Conservation (phyloP, 2,797 vertebrate genomes). For the Hylomyscus alleni region DNA sequence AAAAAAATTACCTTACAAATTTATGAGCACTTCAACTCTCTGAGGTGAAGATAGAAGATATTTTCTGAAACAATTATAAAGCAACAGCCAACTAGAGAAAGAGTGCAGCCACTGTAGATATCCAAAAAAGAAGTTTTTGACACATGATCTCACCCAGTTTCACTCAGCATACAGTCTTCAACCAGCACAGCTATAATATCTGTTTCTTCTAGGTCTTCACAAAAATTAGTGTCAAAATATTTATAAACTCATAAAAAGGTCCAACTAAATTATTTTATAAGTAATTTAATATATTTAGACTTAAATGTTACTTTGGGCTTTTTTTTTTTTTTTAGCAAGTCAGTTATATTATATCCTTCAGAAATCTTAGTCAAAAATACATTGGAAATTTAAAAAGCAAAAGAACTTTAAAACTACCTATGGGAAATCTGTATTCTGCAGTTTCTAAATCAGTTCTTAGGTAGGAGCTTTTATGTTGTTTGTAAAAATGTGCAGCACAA, state of each 20-base stretch:
- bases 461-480: background rate
- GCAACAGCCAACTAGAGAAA: constrained; percentile 1
- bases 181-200: background rate
- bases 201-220: background rate
- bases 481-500: background rate
- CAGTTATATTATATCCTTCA: background rate
- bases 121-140: constrained; percentile 16
- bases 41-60: background rate
- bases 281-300: constrained; percentile 18
- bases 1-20: background rate
- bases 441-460: background rate
- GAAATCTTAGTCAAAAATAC: constrained; percentile 14
- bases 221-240: background rate
- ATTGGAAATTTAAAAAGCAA: constrained; percentile 3
- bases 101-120: background rate
- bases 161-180: background rate
- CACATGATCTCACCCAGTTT: background rate
- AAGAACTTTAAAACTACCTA: background rate
- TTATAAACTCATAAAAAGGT: background rate
- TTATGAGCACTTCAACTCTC: constrained; percentile 57
- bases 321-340: background rate
- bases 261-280: constrained; percentile 2
- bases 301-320: background rate
- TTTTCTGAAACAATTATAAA: constrained; percentile 47
- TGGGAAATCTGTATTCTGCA: background rate